Evolutionary conservation across 1,140 invertebrate genomes (phyloP), one percentile per base, ranked within the genome.

Genomic region (Sycophila sp.): DNA sequence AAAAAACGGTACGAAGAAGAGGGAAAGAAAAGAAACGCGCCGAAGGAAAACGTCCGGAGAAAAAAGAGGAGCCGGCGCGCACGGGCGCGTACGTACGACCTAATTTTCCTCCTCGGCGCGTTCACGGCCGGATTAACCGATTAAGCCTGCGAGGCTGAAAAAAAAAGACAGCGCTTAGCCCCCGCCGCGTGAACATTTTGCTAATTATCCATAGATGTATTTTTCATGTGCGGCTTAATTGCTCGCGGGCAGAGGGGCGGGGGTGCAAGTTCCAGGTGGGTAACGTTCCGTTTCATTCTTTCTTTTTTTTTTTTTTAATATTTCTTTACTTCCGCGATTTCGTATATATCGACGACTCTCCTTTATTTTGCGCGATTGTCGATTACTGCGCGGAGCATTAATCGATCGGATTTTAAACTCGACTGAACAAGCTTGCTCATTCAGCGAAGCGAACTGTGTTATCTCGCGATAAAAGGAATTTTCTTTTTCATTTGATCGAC

Each of bases 181-280:
- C 4, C 7, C 8, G 24, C 4, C n/a, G 28, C 34, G 28, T 15
- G 60, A 49, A 45, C 42, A 4, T n/a, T n/a, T n/a, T 13, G 42
- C 60, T 63, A 63, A 63, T 63, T 49, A 63, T 63, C 42, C 60
- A 49, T 63, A 42, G 60, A 63, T 51, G 26, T 34, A 63, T 49
- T 63, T 63, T 62, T 62, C 59, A 47, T 62, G 26, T 38, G n/a
- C 13, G n/a, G 45, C 28, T 49, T 45, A 45, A 62, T 62, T 45
- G 40, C 24, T 15, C 19, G 38, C 13, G 38, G 38, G 38, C n/a
- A 40, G 8, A 40, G 38, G n/a, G 8, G n/a, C 10, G n/a, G n/a
- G n/a, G n/a, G n/a, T n/a, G n/a, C 11, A 40, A 15, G 36, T 15
- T 11, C 36, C 10, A 15, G 10, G 36, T 15, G 36, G 6, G 10